Evolutionary conservation across 2,888 invertebrate species (phyloP), one percentile per base, ranked within the genome.

Genomic region (Cheilosia pagana): DNA sequence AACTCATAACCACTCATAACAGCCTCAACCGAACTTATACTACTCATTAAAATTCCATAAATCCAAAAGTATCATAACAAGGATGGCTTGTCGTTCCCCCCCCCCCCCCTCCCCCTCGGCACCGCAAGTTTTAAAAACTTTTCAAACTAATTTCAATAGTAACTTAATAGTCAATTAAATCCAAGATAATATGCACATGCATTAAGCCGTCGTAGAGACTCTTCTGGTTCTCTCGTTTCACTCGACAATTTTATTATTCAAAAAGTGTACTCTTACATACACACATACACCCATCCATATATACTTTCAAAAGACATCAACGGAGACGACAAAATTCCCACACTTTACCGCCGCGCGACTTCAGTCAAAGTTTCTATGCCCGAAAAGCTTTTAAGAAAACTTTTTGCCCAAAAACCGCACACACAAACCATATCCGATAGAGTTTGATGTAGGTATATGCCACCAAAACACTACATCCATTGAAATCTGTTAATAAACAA

Each of bases 111-210:
- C n/a, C 65, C 2, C 8, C n/a, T n/a, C n/a, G n/a, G 0, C 25
- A 63, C 52, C 52, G 0, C 14, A 83, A 79, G 57, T 79, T 85
- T 75, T 65, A 35, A 79, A 82, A 85, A 79, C 75, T 81, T 76
- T 76, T 25, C 75, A 75, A 81, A 71, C 50, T 75, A 75, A 67
- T 67, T 85, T 76, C 81, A 81, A 75, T 85, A 67, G 85, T 85
- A 81, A 81, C 85, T 85, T 85, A 85, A 85, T 85, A 85, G 85
- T 85, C 85, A 85, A 85, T 85, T 85, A 85, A 85, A 85, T 81
- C 67, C 62, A 35, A 65, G 65, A 41, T 76, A 81, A 76, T 81
- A 85, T 81, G 75, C 81, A 67, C 71, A 85, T 85, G 85, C 85
- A 85, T 85, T 85, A 85, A 76, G 85, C 75, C 60, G 21, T 12